These are phyloP conservation scores for Nymphalis urticae DNA, from an alignment of 2,888 invertebrate genomes.

Conservation along the genomic window DNA sequence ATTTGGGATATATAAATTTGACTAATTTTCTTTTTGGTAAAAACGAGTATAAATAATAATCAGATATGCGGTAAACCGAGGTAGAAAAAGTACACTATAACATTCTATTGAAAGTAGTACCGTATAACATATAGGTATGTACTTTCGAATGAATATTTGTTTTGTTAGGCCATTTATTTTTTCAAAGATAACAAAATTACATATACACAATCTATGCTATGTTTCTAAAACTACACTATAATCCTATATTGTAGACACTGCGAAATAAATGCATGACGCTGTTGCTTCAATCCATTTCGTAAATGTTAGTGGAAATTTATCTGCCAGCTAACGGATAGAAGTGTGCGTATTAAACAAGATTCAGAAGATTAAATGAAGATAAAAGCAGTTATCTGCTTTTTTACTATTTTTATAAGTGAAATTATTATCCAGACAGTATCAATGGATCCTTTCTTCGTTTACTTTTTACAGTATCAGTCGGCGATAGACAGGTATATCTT, in stretches of 20 bases:
- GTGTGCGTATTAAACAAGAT: slow-evolving; percentile 34
- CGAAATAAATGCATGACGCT: slow-evolving; percentile 74
- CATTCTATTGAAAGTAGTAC: slow-evolving; percentile 21
- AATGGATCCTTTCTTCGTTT: slow-evolving; percentile 42
- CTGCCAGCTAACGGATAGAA: slow-evolving; percentile 47
- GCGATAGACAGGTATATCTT: slow-evolving; percentile 82
- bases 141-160: slow-evolving; percentile 22
- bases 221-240: slow-evolving; percentile 48
- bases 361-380: slow-evolving; percentile 20
- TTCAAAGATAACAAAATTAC: slow-evolving; percentile 41
- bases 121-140: slow-evolving; percentile 13
- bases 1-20: slow-evolving; percentile 20
- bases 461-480: slow-evolving; percentile 81
- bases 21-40: slow-evolving; percentile 6
- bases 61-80: slow-evolving; percentile 62
- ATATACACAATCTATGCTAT: slow-evolving; percentile 38
- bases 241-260: slow-evolving; percentile 63
- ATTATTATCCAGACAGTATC: slow-evolving; percentile 31
- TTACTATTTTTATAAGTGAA: slow-evolving; percentile 15
- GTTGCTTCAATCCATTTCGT: slow-evolving; percentile 49
- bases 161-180: slow-evolving; percentile 55
- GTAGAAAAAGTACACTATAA: slow-evolving; percentile 46
- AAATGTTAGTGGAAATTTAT: slow-evolving; percentile 42
- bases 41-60: slow-evolving; percentile 27
- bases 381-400: slow-evolving; percentile 32